Percentiles rank a stretch among this genome's conserved stretches.
phyloP scores from a whole-genome alignment of 1,140 invertebrate species.

The Drosophila triauraria region DNA sequence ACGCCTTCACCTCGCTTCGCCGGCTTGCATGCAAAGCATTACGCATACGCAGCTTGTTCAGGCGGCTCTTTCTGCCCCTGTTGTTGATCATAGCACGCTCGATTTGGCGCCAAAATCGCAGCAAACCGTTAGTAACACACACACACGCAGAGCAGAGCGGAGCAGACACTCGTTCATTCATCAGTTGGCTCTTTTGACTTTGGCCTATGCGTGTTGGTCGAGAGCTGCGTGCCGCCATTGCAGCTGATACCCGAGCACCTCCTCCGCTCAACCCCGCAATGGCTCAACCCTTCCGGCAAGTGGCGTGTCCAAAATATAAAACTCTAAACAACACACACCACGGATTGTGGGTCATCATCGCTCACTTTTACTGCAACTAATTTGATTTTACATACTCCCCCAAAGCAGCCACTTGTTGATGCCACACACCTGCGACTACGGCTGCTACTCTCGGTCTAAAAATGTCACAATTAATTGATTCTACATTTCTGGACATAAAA shows the following conservation, averaged over 20 bases:
- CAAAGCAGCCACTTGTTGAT: slow-evolving; percentile 30
- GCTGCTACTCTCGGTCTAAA: slow-evolving; percentile 1
- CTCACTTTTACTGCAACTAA: slow-evolving; percentile 64
- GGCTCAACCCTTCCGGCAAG: slow-evolving; percentile 53
- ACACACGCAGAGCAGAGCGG: slow-evolving; percentile 19
- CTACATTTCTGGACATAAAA: slow-evolving; percentile 62
- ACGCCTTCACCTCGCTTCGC: slow-evolving; percentile 27
- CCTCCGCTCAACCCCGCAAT: background rate
- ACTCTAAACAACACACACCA: slow-evolving; percentile 46
- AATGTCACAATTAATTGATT: slow-evolving; percentile 79
- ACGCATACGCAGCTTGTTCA: slow-evolving; percentile 75
- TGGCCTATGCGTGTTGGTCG: slow-evolving; percentile 68
- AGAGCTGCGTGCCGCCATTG: slow-evolving; percentile 69
- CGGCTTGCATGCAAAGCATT: slow-evolving; percentile 64
- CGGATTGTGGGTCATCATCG: slow-evolving; percentile 37
- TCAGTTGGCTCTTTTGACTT: slow-evolving; percentile 43
- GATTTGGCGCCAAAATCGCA: slow-evolving; percentile 78
- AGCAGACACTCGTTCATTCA: slow-evolving; percentile 71
- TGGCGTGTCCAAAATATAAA: slow-evolving; percentile 73
- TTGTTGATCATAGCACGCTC: slow-evolving; percentile 73
- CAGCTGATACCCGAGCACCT: slow-evolving; percentile 25
- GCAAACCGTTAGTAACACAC: slow-evolving; percentile 40
- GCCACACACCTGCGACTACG: background rate
- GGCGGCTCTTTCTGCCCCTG: slow-evolving; percentile 8
- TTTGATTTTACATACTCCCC: slow-evolving; percentile 45